phyloP scores from a whole-genome alignment of 2,888 invertebrate genomes.

The Nemoura dubitans region DNA sequence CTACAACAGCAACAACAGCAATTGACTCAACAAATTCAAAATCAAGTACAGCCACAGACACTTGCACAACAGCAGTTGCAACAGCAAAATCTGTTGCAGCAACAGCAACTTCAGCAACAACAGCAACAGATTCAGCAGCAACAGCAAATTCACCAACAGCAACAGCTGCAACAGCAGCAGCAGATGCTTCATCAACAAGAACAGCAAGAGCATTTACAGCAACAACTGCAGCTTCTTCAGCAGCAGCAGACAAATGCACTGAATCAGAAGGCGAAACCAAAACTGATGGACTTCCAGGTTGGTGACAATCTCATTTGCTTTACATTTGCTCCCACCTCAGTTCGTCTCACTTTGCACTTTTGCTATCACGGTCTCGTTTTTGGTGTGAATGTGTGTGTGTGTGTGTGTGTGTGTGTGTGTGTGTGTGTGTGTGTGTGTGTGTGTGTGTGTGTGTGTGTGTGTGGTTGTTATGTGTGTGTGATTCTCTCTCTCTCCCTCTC shows the following conservation, averaged over 20 bases:
- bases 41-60: slow-evolving; percentile 36
- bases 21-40: slow-evolving; percentile 56
- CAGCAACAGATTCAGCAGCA: slow-evolving; percentile 45
- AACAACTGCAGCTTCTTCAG: slow-evolving; percentile 49
- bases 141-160: slow-evolving; percentile 46
- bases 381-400: slow-evolving; percentile 14
- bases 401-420: not conserved
- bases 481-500: not conserved
- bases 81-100: slow-evolving; percentile 55
- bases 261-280: slow-evolving; percentile 44
- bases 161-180: slow-evolving; percentile 46
- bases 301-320: not conserved
- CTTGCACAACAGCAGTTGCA: slow-evolving; percentile 45
- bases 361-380: no score
- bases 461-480: no score
- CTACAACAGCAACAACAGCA: slow-evolving; percentile 25
- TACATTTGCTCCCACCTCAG: not conserved
- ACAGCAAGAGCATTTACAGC: slow-evolving; percentile 45
- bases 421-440: slow-evolving; percentile 23
- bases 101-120: slow-evolving; percentile 52
- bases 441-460: not conserved
- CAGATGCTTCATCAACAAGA: slow-evolving; percentile 49
- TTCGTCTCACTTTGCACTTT: no score
- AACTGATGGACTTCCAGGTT: slow-evolving; percentile 48
- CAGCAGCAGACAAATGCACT: slow-evolving; percentile 48